Base-by-base conservation (phyloP, 2,113 vertebrate species). In the Kryptolebias marmoratus region DNA sequence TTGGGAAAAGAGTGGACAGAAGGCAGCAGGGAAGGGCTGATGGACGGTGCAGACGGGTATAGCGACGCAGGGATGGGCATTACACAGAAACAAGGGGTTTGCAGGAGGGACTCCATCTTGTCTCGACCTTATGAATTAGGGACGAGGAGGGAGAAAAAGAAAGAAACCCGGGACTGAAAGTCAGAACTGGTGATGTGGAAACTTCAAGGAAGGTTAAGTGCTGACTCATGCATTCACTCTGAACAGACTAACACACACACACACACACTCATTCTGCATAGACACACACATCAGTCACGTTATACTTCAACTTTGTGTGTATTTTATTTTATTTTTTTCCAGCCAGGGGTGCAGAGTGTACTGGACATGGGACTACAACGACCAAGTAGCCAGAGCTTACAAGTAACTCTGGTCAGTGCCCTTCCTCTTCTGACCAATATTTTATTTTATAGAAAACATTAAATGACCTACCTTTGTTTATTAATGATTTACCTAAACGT, bases 321-420 rank as follows among this genome's bases (percentile, higher is more conserved):
- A 13, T 53, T 32, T 9, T 32, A 11, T 1, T 36, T 2, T 54
- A 32, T 67, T 80, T 75, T 62, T 59, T 85, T 83, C 65, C 70
- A 99, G 97, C 95, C 95, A 0, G 96, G 95, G 53, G 89, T 72
- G 0, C 73, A 86, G 27, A 93, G 91, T 0, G 89, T 96, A 84
- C 73, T 96, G 91, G 96, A 97, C 68, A 85, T 91, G 28, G 95
- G 95, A 31, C 95, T 96, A 0, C 93, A 95, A 66, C 92, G 90
- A 79, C 87, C 93, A 56, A 95, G 91, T 82, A 77, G 73, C 81
- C 86, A 79, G 12, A 89, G 87, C 45, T 80, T 84, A 4, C 69
- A 70, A 0, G 91, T 94, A 7, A 92, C 91, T 44, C 87, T 94
- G 95, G 97, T 98, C 85, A 95, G 90, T 88, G 93, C 78, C 16